A percentile compares a stretch with the other conserved stretches of the same genome.
phyloP scores from a whole-genome alignment of 2,113 vertebrate genomes.

The Numenius arquata region DNA sequence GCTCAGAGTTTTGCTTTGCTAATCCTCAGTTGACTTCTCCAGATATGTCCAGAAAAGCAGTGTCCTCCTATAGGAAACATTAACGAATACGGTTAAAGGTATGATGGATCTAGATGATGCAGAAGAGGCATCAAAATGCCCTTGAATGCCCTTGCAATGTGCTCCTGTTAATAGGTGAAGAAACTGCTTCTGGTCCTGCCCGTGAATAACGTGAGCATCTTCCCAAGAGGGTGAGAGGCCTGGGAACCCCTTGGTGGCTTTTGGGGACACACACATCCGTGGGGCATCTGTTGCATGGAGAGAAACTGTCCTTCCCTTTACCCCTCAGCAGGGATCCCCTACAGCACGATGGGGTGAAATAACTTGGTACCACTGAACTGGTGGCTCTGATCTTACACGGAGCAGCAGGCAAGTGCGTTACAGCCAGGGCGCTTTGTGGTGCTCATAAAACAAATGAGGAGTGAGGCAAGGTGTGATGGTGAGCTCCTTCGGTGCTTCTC shows the following conservation, averaged over 20 bases:
- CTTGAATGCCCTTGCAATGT: neutral
- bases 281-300: neutral
- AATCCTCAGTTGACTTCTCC: neutral
- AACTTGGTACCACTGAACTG: neutral
- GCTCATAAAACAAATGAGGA: fast-evolving
- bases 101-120: neutral
- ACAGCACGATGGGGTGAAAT: neutral
- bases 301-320: neutral
- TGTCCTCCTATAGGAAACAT: neutral
- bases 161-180: neutral
- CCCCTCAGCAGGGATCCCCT: neutral
- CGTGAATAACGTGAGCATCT: fast-evolving
- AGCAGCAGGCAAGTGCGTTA: fast-evolving
- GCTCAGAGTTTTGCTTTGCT: neutral
- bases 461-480: neutral
- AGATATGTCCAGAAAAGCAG: neutral
- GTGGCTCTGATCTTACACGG: neutral
- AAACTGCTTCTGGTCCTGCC: neutral
- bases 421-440: no score
- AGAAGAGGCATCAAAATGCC: neutral
- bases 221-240: neutral
- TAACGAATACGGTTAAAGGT: neutral
- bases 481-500: neutral
- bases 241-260: neutral
- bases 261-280: fast-evolving